Conservation (phyloP, 2,113 vertebrate species). For the Pelusios castaneus region DNA sequence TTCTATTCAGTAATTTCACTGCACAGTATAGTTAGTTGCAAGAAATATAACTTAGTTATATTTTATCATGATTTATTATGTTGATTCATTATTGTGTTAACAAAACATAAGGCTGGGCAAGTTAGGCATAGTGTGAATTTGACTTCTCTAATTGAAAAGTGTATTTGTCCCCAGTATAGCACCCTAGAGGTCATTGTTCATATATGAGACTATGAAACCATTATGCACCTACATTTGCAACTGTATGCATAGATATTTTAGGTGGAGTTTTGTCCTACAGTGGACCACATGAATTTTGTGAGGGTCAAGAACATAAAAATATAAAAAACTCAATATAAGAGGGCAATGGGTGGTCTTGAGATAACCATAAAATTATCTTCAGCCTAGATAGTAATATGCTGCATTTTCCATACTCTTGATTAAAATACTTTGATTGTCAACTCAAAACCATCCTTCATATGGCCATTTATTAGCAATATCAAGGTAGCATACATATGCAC, state of each 20-base stretch:
- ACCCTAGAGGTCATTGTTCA: background rate
- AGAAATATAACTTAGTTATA: background rate
- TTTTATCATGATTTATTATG: background rate
- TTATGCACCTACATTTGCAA: background rate
- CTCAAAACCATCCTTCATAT: background rate
- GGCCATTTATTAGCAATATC: background rate
- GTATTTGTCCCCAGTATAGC: background rate
- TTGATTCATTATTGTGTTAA: background rate
- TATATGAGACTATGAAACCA: background rate
- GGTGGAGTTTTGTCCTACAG: background rate
- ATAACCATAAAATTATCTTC: background rate
- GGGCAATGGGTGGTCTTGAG: background rate
- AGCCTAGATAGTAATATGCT: background rate
- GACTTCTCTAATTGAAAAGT: background rate
- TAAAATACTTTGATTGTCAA: slow-evolving; percentile 3
- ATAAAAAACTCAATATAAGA: background rate
- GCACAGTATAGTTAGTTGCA: background rate
- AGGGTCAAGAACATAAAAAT: background rate
- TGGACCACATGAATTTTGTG: background rate
- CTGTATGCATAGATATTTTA: background rate
- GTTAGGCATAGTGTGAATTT: background rate
- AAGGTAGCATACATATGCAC: background rate
- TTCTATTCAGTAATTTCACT: background rate
- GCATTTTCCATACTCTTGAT: background rate
- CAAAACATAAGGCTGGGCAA: background rate